Evolutionary conservation across 30 jellyfish, hydroid and myxozoan species (phyloP), one percentile per base, ranked within the genome.

Genomic region (Aurelia sp.): DNA sequence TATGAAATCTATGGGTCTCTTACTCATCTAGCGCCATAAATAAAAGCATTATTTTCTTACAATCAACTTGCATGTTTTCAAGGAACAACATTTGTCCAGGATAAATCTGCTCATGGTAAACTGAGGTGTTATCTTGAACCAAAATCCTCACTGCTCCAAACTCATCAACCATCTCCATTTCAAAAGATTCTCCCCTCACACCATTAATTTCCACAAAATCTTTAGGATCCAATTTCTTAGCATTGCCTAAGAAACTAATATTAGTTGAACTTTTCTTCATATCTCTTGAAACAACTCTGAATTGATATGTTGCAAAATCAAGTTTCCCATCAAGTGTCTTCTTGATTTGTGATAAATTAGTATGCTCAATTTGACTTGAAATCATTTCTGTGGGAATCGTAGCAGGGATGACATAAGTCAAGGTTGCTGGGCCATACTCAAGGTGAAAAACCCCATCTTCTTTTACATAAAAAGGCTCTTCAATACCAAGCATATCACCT

Each of bases 401-500:
- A 7, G 78, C 75, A 4, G 87, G 93, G 18, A 84, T 72, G 27
- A 67, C 37, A 76, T 50, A 84, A 47, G 72, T 67, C 11, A 63
- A 13, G 12, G 93, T 84, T 10, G 86, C 93, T 19, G 93, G 93
- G 3, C 93, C 93, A 63, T 84, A 84, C 65, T 84, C 93, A 4
- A 84, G 55, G 47, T 72, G 93, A 31, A 37, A 50, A 48, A 37
- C n/a, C 1, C 67, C 86, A 13, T 65, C 75, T 22, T 84, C 87
- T 1, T 84, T 84, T 22, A 84, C 87, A 10, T 60, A 35, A 62
- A 84, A 84, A 18, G 93, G 93, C 15, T 84, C 93, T 64, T 84
- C 87, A 48, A 84, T 73, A n/a, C 80, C 58, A 1, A 84, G 51
- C 60, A 48, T 17, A 66, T 84, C 93, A 15, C 81, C 93, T 7